A percentile compares a stretch with the other conserved stretches of the same genome.
phyloP scores from a whole-genome alignment of 2,888 invertebrate species.

The Coremacera marginata region DNA sequence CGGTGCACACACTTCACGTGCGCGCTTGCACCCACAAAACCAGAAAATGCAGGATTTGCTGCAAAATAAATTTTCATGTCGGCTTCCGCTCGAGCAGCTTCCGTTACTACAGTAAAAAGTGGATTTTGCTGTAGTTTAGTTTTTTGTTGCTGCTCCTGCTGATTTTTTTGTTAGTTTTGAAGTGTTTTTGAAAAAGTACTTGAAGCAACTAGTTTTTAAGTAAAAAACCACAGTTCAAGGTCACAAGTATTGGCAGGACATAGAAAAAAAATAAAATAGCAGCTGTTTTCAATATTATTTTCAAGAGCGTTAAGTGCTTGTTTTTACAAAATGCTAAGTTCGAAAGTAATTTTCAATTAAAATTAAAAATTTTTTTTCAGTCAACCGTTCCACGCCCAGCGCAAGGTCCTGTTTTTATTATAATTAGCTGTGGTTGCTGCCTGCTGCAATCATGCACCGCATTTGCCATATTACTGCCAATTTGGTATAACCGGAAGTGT shows the following conservation, averaged over 20 bases:
- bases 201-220: constrained; percentile 11
- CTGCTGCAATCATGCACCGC: constrained; percentile 68
- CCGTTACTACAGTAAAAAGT: constrained; percentile 22
- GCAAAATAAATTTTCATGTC: constrained; percentile 9
- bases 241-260: neutral
- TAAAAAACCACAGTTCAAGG: neutral
- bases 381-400: constrained; percentile 45
- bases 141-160: neutral
- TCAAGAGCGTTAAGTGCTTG: too few species aligned
- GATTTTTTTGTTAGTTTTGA: neutral
- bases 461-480: constrained; percentile 67
- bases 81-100: constrained; percentile 25
- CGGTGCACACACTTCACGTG: too few species aligned
- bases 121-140: neutral
- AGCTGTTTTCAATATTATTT: neutral
- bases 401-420: constrained; percentile 66
- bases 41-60: neutral
- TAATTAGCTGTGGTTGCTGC: constrained; percentile 69
- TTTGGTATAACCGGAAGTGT: constrained; percentile 68
- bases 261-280: neutral
- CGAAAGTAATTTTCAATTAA: neutral
- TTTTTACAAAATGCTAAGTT: neutral
- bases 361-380: constrained; percentile 24
- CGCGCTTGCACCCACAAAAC: neutral
- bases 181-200: neutral